Evolutionary conservation across 2,113 vertebrate species (phyloP), one percentile per base, ranked within the genome.

Genomic region (Serilophus lunatus): DNA sequence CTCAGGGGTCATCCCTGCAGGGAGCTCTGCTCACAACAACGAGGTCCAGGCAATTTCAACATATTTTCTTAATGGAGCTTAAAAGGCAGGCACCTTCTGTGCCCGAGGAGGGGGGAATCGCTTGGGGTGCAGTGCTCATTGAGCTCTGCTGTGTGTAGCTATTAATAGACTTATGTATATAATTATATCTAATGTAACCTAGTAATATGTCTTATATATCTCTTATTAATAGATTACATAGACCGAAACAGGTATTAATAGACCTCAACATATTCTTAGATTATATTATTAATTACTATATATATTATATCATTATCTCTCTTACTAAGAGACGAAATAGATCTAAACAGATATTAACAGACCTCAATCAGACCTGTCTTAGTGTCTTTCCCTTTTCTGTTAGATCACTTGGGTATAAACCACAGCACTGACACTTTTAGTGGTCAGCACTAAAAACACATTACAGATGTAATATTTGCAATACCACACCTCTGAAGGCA

Each of bases 31-130:
- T 51, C 16, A n/a, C 17, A 3, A 4, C 16, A 57, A 2, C 3
- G 0, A 65, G 61, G n/a, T 66, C 54, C 56, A 61, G 50, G 10
- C 7, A 1, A 19, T 44, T 79, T 42, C 66, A 19, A 31, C 5
- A 0, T 13, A 22, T 15, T 29, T 44, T 61, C 22, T n/a, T 60
- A 40, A 38, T 0, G 1, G 25, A 88, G 53, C 36, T 33, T 69
- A 40, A 90, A 82, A 47, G 0, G 2, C 26, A 24, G 9, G 53
- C 1, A 13, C 18, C 25, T 69, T 29, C 56, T 61, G 36, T 45
- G 59, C 8, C 9, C 33, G 13, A 26, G 13, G 25, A 72, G 9
- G 33, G 63, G 24, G 22, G 14, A 29, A 19, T 6, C 88, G 50
- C 45, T 22, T 9, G 31, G 42, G 50, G 14, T 51, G 36, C 36